phyloP scores from a whole-genome alignment of 1,140 invertebrate genomes.

The Drosophila aff. region DNA sequence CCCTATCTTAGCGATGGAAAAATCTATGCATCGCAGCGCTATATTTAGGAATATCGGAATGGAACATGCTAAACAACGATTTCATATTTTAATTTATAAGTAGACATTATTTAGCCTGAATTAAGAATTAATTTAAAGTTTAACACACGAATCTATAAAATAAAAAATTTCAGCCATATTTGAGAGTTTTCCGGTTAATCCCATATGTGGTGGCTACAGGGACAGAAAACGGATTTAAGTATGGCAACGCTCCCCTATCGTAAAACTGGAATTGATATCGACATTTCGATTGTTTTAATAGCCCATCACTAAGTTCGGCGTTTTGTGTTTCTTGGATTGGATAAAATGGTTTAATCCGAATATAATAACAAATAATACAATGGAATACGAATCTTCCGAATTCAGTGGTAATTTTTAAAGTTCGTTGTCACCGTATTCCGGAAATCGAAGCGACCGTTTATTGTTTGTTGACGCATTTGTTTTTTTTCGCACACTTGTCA shows the following conservation, averaged over 20 bases:
- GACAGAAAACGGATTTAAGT: too few relatives aligned
- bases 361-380: slow-evolving; percentile 27
- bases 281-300: background rate
- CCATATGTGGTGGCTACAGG: too few relatives aligned
- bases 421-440: background rate
- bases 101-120: too few relatives aligned
- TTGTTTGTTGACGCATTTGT: slow-evolving; percentile 39
- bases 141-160: too few relatives aligned
- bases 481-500: slow-evolving; percentile 38
- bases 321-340: slow-evolving; percentile 36
- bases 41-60: slow-evolving; percentile 7
- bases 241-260: background rate
- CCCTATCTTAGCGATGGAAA: slow-evolving; percentile 4
- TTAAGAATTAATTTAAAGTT: too few relatives aligned
- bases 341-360: slow-evolving; percentile 45
- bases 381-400: slow-evolving; percentile 55
- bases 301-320: slow-evolving; percentile 22
- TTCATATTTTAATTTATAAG: background rate
- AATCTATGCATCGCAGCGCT: too few relatives aligned
- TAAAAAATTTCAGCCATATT: too few relatives aligned
- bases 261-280: background rate
- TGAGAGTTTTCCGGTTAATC: too few relatives aligned
- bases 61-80: background rate
- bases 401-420: slow-evolving; percentile 36
- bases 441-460: background rate